Percentiles rank a stretch among this genome's conserved stretches.
phyloP scores from a whole-genome alignment of 2,797 vertebrate genomes.

The Sebastes reedi region DNA sequence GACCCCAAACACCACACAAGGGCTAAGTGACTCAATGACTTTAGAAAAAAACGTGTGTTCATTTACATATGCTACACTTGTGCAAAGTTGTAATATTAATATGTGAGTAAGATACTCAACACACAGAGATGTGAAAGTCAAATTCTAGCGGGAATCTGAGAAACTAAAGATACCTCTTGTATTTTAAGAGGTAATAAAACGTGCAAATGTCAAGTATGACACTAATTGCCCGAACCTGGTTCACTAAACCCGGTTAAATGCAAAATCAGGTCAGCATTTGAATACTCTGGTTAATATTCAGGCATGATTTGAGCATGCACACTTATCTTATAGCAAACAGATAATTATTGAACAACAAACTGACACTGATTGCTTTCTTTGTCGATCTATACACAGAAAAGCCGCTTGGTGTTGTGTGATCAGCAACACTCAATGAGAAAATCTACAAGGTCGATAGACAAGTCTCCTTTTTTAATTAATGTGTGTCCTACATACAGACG shows the following conservation, averaged over 20 bases:
- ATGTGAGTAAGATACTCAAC: neutral
- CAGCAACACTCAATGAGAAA: neutral
- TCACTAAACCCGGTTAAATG: neutral
- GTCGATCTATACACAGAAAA: neutral
- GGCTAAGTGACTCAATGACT: neutral
- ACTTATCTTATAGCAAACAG: neutral
- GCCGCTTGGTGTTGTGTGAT: neutral
- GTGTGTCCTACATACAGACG: neutral
- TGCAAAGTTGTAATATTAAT: neutral
- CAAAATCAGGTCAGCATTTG: constrained; percentile 13
- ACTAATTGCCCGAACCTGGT: neutral
- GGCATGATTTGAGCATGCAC: neutral
- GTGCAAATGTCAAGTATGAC: neutral
- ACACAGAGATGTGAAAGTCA: neutral
- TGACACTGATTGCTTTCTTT: neutral
- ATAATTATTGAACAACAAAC: neutral
- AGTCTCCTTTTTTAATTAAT: neutral
- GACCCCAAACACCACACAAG: too few species aligned
- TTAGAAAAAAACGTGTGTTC: neutral
- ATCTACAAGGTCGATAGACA: neutral
- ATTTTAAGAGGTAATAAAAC: neutral
- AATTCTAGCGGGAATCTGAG: neutral
- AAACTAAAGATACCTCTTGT: neutral
- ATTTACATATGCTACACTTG: neutral
- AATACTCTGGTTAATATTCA: neutral